These are phyloP conservation scores for Meriones psammophilus DNA, from an alignment of 2,797 vertebrate genomes.

Conservation along the genomic window DNA sequence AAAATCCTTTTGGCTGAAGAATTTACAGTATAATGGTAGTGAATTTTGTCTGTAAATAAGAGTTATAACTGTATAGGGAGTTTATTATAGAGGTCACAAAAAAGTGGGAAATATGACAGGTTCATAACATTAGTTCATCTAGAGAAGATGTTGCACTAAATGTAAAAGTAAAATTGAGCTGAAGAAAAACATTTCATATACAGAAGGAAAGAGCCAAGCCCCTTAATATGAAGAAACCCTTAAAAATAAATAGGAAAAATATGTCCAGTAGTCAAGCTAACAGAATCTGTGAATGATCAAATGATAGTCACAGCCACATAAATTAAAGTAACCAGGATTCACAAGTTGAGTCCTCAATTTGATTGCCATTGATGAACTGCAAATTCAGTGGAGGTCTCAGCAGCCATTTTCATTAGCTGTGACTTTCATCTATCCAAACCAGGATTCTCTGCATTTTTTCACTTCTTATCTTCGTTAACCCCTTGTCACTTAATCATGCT, in stretches of 20 bases:
- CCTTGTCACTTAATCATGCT: too few relatives aligned
- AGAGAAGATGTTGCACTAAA: background rate
- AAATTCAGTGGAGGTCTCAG: background rate
- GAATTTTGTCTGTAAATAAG: constrained; percentile 34
- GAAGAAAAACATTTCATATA: background rate
- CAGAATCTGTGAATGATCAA: background rate
- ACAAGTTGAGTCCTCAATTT: background rate
- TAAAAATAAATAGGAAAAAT: constrained; percentile 36
- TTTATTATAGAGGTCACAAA: background rate
- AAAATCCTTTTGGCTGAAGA: constrained; percentile 12
- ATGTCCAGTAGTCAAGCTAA: background rate
- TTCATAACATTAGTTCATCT: constrained; percentile 2
- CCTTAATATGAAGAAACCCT: background rate
- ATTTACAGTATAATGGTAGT: constrained; percentile 34
- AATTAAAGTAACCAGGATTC: background rate
- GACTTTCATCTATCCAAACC: too few relatives aligned
- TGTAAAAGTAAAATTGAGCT: background rate
- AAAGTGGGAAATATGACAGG: background rate
- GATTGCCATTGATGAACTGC: background rate
- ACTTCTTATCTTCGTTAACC: background rate
- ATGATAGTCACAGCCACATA: background rate
- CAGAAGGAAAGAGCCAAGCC: constrained; percentile 3
- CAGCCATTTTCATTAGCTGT: background rate
- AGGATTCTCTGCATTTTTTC: background rate
- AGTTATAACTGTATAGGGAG: constrained; percentile 22